phyloP scores from a whole-genome alignment of 2,888 invertebrate species.

The Sericinus montela region DNA sequence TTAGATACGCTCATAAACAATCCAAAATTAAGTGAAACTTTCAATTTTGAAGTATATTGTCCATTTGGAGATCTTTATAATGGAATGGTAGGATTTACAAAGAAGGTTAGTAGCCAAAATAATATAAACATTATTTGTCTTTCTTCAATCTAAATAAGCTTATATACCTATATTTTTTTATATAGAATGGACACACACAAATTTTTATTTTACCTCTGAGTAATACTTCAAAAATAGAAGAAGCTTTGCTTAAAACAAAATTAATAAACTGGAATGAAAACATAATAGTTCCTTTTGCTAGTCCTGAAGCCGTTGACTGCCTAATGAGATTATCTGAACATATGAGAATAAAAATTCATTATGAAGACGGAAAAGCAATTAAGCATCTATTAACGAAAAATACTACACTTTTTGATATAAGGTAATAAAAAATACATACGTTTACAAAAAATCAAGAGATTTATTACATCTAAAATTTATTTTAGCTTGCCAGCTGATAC shows the following conservation, averaged over 20 bases:
- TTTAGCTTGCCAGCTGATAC: constrained; percentile 29
- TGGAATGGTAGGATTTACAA: constrained; percentile 34
- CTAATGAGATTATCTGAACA: constrained; percentile 21
- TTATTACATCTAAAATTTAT: not conserved
- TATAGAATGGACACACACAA: constrained; percentile 18
- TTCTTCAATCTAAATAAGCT: not conserved
- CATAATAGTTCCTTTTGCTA: constrained; percentile 23
- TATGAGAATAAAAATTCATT: constrained; percentile 15
- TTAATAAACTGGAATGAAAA: constrained; percentile 28
- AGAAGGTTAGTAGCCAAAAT: constrained; percentile 25
- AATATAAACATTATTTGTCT: not conserved
- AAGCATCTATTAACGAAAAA: constrained; percentile 23
- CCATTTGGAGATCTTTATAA: constrained; percentile 34
- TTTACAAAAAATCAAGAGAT: too few relatives aligned
- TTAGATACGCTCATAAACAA: constrained; percentile 28
- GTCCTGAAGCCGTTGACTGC: constrained; percentile 21
- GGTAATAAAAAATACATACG: too few relatives aligned
- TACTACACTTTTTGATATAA: constrained; percentile 19
- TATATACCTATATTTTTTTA: not conserved
- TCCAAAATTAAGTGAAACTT: constrained; percentile 26
- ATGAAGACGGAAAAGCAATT: constrained; percentile 18
- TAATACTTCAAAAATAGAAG: constrained; percentile 24
- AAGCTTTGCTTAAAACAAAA: constrained; percentile 27
- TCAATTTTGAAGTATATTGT: constrained; percentile 35
- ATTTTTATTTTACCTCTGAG: constrained; percentile 26